Evolutionary conservation across 2,888 invertebrate genomes (phyloP).

Genomic region (Heliconius ethilla): DNA sequence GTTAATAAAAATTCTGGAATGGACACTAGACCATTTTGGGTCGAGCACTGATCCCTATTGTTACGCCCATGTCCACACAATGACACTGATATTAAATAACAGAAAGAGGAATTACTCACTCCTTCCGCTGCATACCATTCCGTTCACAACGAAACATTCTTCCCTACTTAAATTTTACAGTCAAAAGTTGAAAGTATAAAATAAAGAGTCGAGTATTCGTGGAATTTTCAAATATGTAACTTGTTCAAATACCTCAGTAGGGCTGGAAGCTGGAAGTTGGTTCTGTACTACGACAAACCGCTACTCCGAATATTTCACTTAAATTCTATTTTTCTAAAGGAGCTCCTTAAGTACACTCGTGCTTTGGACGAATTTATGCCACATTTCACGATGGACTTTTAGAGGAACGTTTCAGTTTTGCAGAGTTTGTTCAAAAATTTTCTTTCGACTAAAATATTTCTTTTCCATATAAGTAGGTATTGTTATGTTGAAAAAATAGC

Average conservation of each 20-base stretch:
- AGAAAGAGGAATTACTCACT: background rate
- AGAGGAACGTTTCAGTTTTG: constrained; percentile 20
- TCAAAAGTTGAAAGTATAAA: constrained; percentile 1
- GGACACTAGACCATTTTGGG: too few relatives aligned
- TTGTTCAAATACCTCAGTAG: constrained; percentile 9
- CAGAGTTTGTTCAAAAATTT: constrained; percentile 4
- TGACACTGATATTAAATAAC: background rate
- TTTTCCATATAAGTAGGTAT: background rate
- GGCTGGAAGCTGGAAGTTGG: constrained; percentile 8
- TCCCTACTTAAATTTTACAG: background rate
- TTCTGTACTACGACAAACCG: constrained; percentile 1
- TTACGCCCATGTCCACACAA: too few relatives aligned
- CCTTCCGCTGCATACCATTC: too few relatives aligned
- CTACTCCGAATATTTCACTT: constrained; percentile 23
- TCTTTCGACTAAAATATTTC: background rate
- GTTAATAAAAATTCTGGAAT: too few relatives aligned
- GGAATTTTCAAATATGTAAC: constrained; percentile 15
- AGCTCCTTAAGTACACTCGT: constrained; percentile 26
- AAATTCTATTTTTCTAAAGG: constrained; percentile 30
- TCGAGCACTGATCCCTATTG: too few relatives aligned
- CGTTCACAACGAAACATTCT: background rate
- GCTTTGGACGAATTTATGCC: constrained; percentile 22
- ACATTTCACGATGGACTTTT: constrained; percentile 28
- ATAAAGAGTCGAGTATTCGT: constrained; percentile 14
- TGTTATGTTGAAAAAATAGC: background rate